phyloP scores from a whole-genome alignment of 2,797 vertebrate genomes.

The Eurystomus glaucurus region DNA sequence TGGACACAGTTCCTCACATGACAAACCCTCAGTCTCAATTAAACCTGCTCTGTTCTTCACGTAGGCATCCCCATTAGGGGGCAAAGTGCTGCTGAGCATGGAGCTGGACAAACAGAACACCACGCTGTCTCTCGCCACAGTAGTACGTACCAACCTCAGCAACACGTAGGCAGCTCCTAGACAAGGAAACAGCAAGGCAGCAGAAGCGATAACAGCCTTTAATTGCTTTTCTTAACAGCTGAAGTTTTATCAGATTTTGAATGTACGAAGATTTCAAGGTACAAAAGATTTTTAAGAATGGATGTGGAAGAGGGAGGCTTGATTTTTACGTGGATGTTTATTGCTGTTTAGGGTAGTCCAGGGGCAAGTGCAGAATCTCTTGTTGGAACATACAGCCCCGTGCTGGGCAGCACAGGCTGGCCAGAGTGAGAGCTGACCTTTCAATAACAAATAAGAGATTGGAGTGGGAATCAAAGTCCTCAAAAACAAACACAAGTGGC shows the following conservation, averaged over 20 bases:
- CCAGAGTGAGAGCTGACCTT: neutral
- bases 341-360: neutral
- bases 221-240: neutral
- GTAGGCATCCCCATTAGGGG: neutral
- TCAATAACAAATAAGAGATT: neutral
- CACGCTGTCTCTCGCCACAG: accelerated
- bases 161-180: neutral
- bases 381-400: neutral
- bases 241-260: neutral
- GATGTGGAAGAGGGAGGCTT: neutral
- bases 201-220: neutral
- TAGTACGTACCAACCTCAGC: accelerated
- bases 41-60: neutral
- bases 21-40: neutral
- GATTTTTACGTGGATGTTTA: accelerated
- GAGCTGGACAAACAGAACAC: neutral
- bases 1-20: neutral
- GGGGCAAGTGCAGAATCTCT: neutral
- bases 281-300: neutral
- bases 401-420: accelerated
- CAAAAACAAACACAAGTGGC: neutral
- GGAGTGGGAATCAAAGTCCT: neutral
- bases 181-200: neutral
- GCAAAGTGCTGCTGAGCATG: accelerated
- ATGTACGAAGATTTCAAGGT: neutral